Base-by-base conservation (phyloP, 1,140 invertebrate genomes). In the Psilanteris sp. region DNA sequence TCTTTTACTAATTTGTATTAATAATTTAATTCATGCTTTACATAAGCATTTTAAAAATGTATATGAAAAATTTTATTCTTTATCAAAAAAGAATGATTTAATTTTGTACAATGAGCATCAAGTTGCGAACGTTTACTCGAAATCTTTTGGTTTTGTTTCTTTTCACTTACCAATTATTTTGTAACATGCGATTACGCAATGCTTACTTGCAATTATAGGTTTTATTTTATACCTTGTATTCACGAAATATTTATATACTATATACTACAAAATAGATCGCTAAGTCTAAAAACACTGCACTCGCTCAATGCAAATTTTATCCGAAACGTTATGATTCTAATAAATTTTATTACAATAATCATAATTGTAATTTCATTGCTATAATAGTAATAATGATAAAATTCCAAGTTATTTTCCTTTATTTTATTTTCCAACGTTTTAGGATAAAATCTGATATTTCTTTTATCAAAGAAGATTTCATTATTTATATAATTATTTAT, bases 121-220 rank as follows among this genome's bases (percentile, higher is more conserved):
- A 73, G 41, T 31, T 43, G 44, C 15, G n/a, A 55, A 55, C 11
- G 24, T 55, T 68, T 67, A 50, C 36, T 29, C 41, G 55, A 34
- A 66, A 77, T 4, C 7, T 55, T 52, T 27, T 46, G 48, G 41
- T 50, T 8, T 61, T 11, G 41, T 46, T n/a, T 9, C 57, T 66
- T 64, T 18, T 52, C 22, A 46, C 70, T 64, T 70, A 78, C 41
- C 24, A 15, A 71, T 72, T 79, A 79, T 29, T 66, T 68, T 26
- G 59, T 76, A 79, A 76, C 72, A 79, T 73, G 61, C 67, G 57
- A 70, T 76, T 79, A 76, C 73, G 62, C 44, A 72, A 34, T 71
- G 71, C 62, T 73, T 70, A 66, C 11, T 64, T 61, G 20, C 62
- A 73, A 73, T 77, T 55, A 72, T 77, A 77, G 62, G 50, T 62